Conservation (phyloP, 2,113 vertebrate species). For the Cyanoramphus novaezelandiae region DNA sequence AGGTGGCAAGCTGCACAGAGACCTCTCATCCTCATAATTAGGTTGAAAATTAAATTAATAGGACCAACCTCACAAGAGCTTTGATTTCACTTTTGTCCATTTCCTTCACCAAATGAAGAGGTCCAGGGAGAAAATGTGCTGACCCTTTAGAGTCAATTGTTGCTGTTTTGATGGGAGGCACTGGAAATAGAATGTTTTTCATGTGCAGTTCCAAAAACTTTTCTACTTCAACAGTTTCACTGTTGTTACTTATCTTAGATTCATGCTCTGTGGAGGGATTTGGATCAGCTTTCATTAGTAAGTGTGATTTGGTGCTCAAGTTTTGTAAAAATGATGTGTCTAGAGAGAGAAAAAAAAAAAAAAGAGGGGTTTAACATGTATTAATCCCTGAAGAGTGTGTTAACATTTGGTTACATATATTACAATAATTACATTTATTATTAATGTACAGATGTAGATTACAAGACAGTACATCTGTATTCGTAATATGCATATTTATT, state of each 20-base stretch:
- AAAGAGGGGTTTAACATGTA: neutral
- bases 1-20: neutral
- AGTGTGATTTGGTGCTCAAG: slow-evolving; percentile 21
- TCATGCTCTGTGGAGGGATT: neutral
- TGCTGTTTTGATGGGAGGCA: slow-evolving; percentile 71
- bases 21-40: neutral
- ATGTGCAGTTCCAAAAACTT: slow-evolving; percentile 71
- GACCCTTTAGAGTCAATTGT: slow-evolving; percentile 7
- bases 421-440: neutral
- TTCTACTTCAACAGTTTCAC: neutral
- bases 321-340: slow-evolving; percentile 40
- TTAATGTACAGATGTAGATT: neutral
- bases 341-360: neutral
- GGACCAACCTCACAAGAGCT: slow-evolving; percentile 54
- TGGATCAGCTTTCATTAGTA: neutral
- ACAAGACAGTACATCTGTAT: neutral
- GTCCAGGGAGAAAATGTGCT: slow-evolving; percentile 38
- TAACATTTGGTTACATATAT: neutral
- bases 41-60: neutral
- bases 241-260: neutral
- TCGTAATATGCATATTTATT: neutral
- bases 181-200: slow-evolving; percentile 68
- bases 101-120: slow-evolving; percentile 54
- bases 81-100: slow-evolving; percentile 19
- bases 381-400: neutral